Conservation (phyloP, 2,113 vertebrate genomes). For the Hiodon tergisus region DNA sequence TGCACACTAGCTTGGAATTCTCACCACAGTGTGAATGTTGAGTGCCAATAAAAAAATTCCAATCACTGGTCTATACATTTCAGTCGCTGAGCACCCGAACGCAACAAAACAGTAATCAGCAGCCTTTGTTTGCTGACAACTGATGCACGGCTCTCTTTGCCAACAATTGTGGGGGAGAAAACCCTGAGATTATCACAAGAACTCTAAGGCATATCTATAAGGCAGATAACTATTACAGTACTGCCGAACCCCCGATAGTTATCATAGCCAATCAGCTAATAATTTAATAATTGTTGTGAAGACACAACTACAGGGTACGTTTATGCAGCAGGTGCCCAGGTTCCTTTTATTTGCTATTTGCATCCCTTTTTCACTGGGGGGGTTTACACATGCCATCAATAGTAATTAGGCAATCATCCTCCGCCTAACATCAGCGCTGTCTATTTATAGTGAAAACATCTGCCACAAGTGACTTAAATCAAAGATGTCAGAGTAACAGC, state of each 20-base stretch:
- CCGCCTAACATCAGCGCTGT: slow-evolving; percentile 2
- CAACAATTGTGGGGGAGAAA: background rate
- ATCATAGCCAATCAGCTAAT: slow-evolving; percentile 17
- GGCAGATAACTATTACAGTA: slow-evolving; percentile 4
- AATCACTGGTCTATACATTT: background rate
- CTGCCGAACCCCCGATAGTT: slow-evolving; percentile 6
- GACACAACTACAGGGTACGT: slow-evolving; percentile 6
- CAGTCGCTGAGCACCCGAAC: background rate
- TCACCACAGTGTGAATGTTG: background rate
- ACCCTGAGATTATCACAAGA: slow-evolving; percentile 6
- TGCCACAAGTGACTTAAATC: slow-evolving; percentile 12
- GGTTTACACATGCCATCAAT: background rate
- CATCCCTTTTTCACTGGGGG: slow-evolving; percentile 11
- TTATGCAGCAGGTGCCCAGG: background rate
- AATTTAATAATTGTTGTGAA: slow-evolving; percentile 12
- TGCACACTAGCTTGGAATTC: background rate
- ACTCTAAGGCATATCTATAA: background rate
- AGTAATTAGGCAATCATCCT: slow-evolving; percentile 16
- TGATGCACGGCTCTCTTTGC: background rate
- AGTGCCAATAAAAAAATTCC: slow-evolving; percentile 3
- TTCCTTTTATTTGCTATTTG: background rate
- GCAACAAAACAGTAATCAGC: slow-evolving; percentile 7
- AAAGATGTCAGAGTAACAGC: slow-evolving; percentile 8
- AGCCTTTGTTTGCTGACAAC: background rate
- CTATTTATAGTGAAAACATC: slow-evolving; percentile 17